Evolutionary conservation across 1,140 invertebrate genomes (phyloP), one percentile per base, ranked within the genome.

Genomic region (Caenorhabditis briggsae): DNA sequence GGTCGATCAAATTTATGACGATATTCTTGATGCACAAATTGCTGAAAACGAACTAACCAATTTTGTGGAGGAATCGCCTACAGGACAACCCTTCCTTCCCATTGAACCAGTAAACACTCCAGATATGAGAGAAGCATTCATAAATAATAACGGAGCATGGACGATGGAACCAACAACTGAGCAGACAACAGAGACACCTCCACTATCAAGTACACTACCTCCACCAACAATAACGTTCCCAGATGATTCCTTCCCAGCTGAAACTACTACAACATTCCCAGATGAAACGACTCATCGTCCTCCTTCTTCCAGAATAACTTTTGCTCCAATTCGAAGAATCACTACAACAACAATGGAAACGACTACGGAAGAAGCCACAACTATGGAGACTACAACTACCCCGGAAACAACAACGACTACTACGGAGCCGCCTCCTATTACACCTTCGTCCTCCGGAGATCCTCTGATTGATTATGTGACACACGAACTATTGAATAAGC

Each of bases 101-200:
- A 78, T 78, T 53, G 18, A 23, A 43, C 70, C 50, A 78, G 70
- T 25, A 18, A 78, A 50, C 50, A 78, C 43, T 53, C 46, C 70
- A 7, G 70, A 78, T 50, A 53, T 78, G 70, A 78, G 70, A 78
- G 70, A 78, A 78, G 70, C 70, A 50, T 78, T 78, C 23, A 78
- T 78, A n/a, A 78, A 78, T 16, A 78, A 78, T 41, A 78, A 78
- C 50, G 70, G 70, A 25, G 70, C 70, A 25, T 78, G 70, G 70
- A 78, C 70, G 5, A 78, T 78, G 70, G 70, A 78, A 50, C 70
- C 70, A 23, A 50, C 70, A 8, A 48, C 70, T 2, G 70, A 78
- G 20, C 70, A 78, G 5, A 78, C 70, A 20, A 78, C 70, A 9
- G 70, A 50, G 23, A n/a, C 46, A 11, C 70, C 70, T 23, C 70